Base-by-base conservation (phyloP, 30 jellyfish, hydroid and myxozoan species). In the Phacellophora camtschatica region DNA sequence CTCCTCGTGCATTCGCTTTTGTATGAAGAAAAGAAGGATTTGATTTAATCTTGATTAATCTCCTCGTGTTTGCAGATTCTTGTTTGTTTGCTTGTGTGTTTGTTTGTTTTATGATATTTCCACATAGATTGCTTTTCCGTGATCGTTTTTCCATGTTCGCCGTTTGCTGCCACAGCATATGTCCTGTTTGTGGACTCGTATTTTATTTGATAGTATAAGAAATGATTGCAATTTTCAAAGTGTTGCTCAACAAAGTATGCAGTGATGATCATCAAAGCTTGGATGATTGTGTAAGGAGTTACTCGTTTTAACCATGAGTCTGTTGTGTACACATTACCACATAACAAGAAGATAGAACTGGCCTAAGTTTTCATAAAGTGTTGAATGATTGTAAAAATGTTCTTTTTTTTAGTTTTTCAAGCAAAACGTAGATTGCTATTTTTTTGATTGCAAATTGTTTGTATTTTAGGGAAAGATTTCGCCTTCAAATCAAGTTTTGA, bases 401-500 rank as follows among this genome's bases (percentile, higher is more conserved):
- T n/a, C n/a, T n/a, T n/a, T n/a, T n/a, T n/a, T n/a, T n/a, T n/a
- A n/a, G n/a, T n/a, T n/a, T n/a, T n/a, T n/a, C n/a, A n/a, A n/a
- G n/a, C n/a, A n/a, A n/a, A n/a, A n/a, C n/a, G n/a, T n/a, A n/a
- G n/a, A n/a, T n/a, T n/a, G n/a, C n/a, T n/a, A n/a, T n/a, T n/a
- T n/a, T n/a, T n/a, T n/a, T n/a, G n/a, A n/a, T n/a, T n/a, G n/a
- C n/a, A n/a, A n/a, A n/a, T n/a, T n/a, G n/a, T n/a, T 43, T 45
- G 16, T 30, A n/a, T 75, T 39, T 18, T 90, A 82, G 96, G 97
- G 92, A 29, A 73, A 90, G 77, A 66, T 77, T 28, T 49, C 90
- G 10, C 94, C 87, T 0, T 49, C 96, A 36, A 50, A 25, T 19
- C 93, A 90, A 50, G 74, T 70, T 36, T 50, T 81, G 25, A 4